Percentiles rank a stretch among this genome's conserved stretches.
Conservation (phyloP, 1,140 invertebrate species). For the Drosophila kohkoa region DNA sequence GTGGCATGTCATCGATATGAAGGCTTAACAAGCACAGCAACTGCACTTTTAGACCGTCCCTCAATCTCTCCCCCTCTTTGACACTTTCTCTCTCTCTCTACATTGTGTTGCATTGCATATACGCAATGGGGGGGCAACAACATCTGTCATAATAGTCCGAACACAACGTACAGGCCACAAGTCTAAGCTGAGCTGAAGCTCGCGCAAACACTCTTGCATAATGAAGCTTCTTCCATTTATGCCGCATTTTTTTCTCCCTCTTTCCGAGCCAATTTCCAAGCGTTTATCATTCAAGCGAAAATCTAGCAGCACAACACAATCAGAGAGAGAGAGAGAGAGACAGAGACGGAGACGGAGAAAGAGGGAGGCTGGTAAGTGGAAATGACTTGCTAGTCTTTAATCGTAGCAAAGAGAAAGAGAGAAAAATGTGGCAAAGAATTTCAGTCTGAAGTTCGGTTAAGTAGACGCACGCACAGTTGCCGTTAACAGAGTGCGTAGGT, state of each 20-base stretch:
- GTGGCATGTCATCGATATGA: slow-evolving; percentile 34
- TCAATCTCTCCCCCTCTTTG: neutral
- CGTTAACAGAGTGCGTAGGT: slow-evolving; percentile 1
- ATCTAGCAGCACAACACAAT: neutral
- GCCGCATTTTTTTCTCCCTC: slow-evolving; percentile 18
- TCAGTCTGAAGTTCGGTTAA: neutral
- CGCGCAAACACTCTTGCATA: slow-evolving; percentile 7
- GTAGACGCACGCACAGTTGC: slow-evolving; percentile 10
- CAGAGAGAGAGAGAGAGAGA: no score
- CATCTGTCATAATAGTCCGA: slow-evolving; percentile 25
- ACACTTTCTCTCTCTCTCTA: neutral
- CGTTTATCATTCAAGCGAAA: slow-evolving; percentile 14
- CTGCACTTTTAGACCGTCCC: neutral
- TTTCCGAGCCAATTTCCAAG: slow-evolving; percentile 15
- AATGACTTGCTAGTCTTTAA: slow-evolving; percentile 18
- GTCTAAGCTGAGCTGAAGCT: neutral
- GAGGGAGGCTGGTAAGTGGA: neutral
- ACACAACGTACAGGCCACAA: neutral
- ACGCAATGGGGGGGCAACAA: slow-evolving; percentile 25
- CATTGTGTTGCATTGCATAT: slow-evolving; percentile 27
- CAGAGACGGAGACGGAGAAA: neutral
- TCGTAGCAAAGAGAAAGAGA: neutral
- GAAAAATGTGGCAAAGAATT: slow-evolving; percentile 8
- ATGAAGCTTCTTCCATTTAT: slow-evolving; percentile 26
- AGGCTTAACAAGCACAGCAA: slow-evolving; percentile 1